Evolutionary conservation across 2,797 vertebrate genomes (phyloP), one percentile per base, ranked within the genome.

Genomic region (Mallotus villosus): DNA sequence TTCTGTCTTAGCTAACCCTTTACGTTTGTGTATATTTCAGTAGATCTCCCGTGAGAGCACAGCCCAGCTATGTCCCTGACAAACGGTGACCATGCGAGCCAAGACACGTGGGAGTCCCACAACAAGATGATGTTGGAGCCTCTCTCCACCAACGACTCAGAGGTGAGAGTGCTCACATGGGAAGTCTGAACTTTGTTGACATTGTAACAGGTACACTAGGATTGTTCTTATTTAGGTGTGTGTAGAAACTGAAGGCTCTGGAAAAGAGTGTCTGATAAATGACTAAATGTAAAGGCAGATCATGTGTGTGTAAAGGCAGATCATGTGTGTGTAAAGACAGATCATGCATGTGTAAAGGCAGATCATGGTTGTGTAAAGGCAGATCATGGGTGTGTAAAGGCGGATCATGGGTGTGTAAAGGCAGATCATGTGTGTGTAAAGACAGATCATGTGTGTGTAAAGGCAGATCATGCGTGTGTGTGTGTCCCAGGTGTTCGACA

Each of bases 81-180:
- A 1, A 85, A 90, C 0, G 81, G 85, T 8, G 46, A 78, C n/a
- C 76, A 68, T 2, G 70, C 84, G 68, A 89, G 83, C 1, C 66
- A 83, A 0, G 92, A 92, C 22, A 84, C 88, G 3, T 97, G 96
- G 97, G 84, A 90, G 1, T 94, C 92, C 0, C 97, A 99, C 72
- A 94, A 95, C 83, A 91, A 84, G 72, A 97, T 99, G 97, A 90
- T 99, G 84, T 57, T 91, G 68, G 95, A 98, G 68, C 94, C 97
- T 0, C 91, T 99, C 0, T 89, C 93, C 4, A 85, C 85, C 82
- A 95, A 82, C 0, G 98, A 99, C 79, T 80, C 90, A 0, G 96
- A 99, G 96, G 98, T 99, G 80, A 86, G 90, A 53, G 41, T 3
- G 41, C 2, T 46, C 2, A 19, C 2, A 4, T 24, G 2, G n/a